Base-by-base conservation (phyloP, 2,888 invertebrate species). In the Lottia scabra region DNA sequence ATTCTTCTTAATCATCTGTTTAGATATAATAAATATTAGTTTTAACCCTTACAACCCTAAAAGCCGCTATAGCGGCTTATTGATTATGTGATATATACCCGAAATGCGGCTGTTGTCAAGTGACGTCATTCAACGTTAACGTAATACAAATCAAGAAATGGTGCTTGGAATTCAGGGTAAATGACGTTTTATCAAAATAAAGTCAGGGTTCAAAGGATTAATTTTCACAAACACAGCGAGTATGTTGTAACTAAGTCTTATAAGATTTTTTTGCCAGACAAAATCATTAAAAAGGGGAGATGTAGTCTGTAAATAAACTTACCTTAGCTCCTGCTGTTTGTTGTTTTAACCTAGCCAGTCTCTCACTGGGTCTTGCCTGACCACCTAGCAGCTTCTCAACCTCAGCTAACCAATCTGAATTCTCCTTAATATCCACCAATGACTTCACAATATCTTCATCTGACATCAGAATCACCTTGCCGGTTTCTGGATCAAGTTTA, bases 401-500 rank as follows among this genome's bases (percentile, higher is more conserved):
- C 15, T 78, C 83, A 13, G 80, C 78, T 66, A 88, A 75, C 87
- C 87, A 87, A 67, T 87, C 87, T 23, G 85, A 80, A 64, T 82
- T 81, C 71, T 84, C 83, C 75, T 85, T 87, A 8, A 87, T 71
- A 68, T 84, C 85, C 26, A 87, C 78, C 30, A 88, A 72, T 38
- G 85, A 81, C 65, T 81, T 79, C 3, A 87, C 86, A n/a, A 87
- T 81, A 38, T 83, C 85, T 64, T 85, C 85, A 69, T 87, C 84
- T 0, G 84, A 84, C 1, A 79, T 84, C 56, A 88, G 79, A 43
- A 73, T 67, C 45, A 88, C 80, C 48, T 78, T 78, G 10, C 87
- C 87, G 4, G 84, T 83, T 5, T 76, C 75, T 1, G 83, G 84
- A 68, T 86, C 85, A 23, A 87, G 71, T 71, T 94, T 92, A 48